Evolutionary conservation across 2,113 vertebrate species (phyloP), one percentile per base, ranked within the genome.

Genomic region (Pseudonaja textilis): DNA sequence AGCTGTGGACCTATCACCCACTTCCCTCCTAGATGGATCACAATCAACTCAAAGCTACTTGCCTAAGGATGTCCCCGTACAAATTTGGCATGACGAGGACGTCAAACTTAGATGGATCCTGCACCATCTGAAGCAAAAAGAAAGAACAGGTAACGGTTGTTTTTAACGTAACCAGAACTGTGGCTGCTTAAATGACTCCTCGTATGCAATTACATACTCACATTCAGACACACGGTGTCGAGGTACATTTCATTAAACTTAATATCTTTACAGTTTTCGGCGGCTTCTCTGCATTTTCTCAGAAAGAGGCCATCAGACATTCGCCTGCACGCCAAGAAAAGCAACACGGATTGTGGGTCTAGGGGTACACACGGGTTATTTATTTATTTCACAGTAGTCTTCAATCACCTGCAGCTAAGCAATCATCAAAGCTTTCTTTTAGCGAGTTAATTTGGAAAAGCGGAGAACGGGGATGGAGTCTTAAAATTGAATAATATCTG

Each of bases 211-310:
- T 0, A 45, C 6, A 89, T 95, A 97, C 99, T 97, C 97, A 99
- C 99, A 94, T 99, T 99, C 90, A 99, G 97, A 96, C 99, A 99
- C 42, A 99, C 99, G 39, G 99, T 99, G 96, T 99, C 99, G 93
- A 99, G 97, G 95, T 99, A 99, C 99, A 99, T 99, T 97, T 99
- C 99, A 85, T 98, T 99, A 96, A 99, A 99, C 95, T 99, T 99
- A 74, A 99, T 98, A 92, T 99, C 99, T 98, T 98, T 99, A 97
- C 97, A 99, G 95, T 98, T 99, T 96, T 99, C 99, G 56, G 99
- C 99, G 93, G 98, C 99, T 94, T 99, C 99, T 95, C 99, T 97
- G 97, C 99, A 99, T 96, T 99, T 99, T 90, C 98, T 98, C 87
- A 99, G 98, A 96, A 99, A 99, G 90, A 99, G 98, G 18, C 99